Evolutionary conservation across 2,797 vertebrate genomes (phyloP), one percentile per base, ranked within the genome.

Genomic region (Notolabrus celidotus): DNA sequence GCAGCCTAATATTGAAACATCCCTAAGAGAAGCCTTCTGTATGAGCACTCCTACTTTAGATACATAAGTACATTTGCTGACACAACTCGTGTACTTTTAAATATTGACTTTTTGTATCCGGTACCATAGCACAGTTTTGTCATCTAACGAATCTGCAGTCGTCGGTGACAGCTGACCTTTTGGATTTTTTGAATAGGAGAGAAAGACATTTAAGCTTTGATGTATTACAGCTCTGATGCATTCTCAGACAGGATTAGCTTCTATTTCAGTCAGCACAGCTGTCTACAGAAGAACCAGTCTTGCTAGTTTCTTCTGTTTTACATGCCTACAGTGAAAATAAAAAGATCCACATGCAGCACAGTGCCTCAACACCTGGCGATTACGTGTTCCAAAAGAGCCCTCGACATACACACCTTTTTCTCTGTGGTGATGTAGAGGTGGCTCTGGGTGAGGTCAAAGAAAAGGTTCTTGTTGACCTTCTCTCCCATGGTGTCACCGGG

Each of bases 371-470:
- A 15, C 20, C 16, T 33, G 10, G 29, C 27, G 19, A 31, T 23
- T n/a, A 19, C 2, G 11, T 53, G 61, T 43, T 41, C 42, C 10
- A n/a, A 14, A 59, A 52, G 2, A 5, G 17, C 16, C 3, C 19
- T 10, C 39, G 45, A 43, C 47, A 25, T 25, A 54, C 0, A 46
- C 84, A 99, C 98, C 96, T 96, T 97, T 83, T 93, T 95, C 83
- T 96, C 95, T 7, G 96, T 97, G 91, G 98, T 97, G 83, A 97
- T 93, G 0, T 99, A 99, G 9, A 99, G 84, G 83, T 95, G 92
- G 74, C 93, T 93, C 67, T 93, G 88, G 50, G 84, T 89, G 64
- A 82, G 80, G 70, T 98, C 96, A 78, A 99, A 95, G 63, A 96
- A 95, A 43, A 99, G 93, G 84, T 98, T 96, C 77, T 92, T 96